A percentile compares a stretch with the other conserved stretches of the same genome.
Conservation (phyloP, 2,113 vertebrate species). For the Atractosteus spatula region DNA sequence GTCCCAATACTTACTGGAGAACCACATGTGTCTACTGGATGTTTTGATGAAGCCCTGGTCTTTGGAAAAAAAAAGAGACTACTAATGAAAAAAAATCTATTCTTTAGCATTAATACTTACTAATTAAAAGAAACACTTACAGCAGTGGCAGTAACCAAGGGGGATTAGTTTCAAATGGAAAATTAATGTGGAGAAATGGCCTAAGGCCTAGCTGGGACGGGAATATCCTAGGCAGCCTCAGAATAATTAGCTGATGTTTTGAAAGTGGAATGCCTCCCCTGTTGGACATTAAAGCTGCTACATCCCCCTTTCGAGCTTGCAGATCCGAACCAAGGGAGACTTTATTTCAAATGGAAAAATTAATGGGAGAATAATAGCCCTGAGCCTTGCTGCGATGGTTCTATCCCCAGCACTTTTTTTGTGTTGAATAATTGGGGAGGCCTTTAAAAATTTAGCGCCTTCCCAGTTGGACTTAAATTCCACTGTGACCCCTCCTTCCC, state of each 20-base stretch:
- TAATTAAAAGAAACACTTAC: constrained; percentile 36
- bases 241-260: constrained; percentile 41
- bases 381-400: constrained; percentile 44
- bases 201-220: constrained; percentile 3
- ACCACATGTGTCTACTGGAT: too few relatives aligned
- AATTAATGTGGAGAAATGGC: constrained; percentile 21
- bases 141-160: constrained; percentile 19
- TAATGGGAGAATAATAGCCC: constrained; percentile 74
- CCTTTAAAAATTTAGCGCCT: constrained; percentile 40
- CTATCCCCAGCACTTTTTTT: constrained; percentile 42
- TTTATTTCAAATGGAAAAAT: constrained; percentile 78
- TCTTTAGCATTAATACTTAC: constrained; percentile 24
- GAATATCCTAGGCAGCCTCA: constrained; percentile 16
- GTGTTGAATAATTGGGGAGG: constrained; percentile 32
- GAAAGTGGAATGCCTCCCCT: constrained; percentile 66
- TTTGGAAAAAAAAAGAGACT: too few relatives aligned
- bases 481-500: constrained; percentile 35
- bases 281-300: constrained; percentile 54
- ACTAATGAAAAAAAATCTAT: constrained; percentile 18
- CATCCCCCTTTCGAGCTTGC: constrained; percentile 29
- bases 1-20: too few relatives aligned
- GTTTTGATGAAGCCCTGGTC: too few relatives aligned
- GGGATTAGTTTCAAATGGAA: constrained; percentile 19
- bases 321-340: constrained; percentile 44
- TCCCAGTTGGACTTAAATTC: constrained; percentile 43